These are phyloP conservation scores for Conchocele bisecta DNA, from an alignment of 2,888 invertebrate genomes.

Conservation along the genomic window DNA sequence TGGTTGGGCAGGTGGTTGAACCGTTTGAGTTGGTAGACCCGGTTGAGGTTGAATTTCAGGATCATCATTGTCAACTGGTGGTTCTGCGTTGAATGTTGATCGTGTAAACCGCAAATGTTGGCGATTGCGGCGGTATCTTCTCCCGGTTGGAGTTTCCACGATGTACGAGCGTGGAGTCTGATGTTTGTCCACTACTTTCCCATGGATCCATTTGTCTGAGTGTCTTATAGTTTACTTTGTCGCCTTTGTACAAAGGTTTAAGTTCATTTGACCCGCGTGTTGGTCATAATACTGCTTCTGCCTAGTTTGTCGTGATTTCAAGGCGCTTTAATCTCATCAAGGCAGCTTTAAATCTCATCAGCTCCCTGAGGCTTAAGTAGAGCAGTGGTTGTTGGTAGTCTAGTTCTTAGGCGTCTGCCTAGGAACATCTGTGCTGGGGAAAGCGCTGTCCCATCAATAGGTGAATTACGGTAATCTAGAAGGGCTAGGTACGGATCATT, in stretches of 20 bases:
- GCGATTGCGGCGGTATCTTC: conserved; percentile 26
- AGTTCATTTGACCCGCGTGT: conserved; percentile 4
- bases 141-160: conserved; percentile 14
- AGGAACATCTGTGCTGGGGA: conserved; percentile 44
- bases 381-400: conserved; percentile 27
- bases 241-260: not conserved
- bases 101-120: conserved; percentile 9
- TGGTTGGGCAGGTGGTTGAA: no score
- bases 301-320: conserved; percentile 5
- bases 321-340: no score
- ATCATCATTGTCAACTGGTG: no score
- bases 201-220: conserved; percentile 9
- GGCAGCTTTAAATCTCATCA: not conserved
- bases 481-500: conserved; percentile 30
- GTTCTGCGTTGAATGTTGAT: no score
- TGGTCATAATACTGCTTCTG: conserved; percentile 18
- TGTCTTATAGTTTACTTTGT: conserved; percentile 14
- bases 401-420: conserved; percentile 27
- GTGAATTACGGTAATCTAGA: conserved; percentile 23
- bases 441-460: conserved; percentile 20
- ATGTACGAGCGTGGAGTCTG: conserved; percentile 25
- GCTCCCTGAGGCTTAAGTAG: conserved; percentile 16
- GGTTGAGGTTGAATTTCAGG: no score
- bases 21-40: no score
- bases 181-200: conserved; percentile 8